Percentiles rank a stretch among this genome's conserved stretches.
Evolutionary conservation across 2,797 vertebrate species (phyloP).

Genomic region (Syndactyla subalaris): DNA sequence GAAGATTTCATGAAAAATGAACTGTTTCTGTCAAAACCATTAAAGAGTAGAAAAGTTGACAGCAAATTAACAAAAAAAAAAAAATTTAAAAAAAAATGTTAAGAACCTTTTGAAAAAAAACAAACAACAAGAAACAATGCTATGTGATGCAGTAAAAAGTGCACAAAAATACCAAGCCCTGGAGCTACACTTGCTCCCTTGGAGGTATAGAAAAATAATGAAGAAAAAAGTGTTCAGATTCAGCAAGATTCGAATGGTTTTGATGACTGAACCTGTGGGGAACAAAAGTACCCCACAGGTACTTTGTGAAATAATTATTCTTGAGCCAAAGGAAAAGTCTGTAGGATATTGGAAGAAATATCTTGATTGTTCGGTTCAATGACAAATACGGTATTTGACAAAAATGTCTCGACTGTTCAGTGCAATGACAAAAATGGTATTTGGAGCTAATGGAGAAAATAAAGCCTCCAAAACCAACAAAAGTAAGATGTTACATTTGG

Average conservation of each 20-base stretch:
- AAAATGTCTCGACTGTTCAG: background rate
- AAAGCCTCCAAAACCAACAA: background rate
- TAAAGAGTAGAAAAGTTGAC: background rate
- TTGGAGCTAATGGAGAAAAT: background rate
- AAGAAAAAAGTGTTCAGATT: conserved; percentile 1
- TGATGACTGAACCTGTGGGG: background rate
- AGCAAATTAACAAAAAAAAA: background rate
- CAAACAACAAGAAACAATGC: rapidly evolving
- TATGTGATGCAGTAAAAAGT: background rate
- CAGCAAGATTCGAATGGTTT: background rate
- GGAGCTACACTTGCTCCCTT: background rate
- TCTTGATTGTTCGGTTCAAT: background rate
- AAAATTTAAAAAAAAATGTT: too few relatives aligned
- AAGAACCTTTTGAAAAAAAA: background rate
- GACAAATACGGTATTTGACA: background rate
- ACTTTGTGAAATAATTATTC: conserved; percentile 28
- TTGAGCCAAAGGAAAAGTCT: conserved; percentile 9
- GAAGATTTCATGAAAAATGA: background rate
- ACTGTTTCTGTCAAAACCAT: background rate
- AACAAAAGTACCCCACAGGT: background rate
- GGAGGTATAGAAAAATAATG: background rate
- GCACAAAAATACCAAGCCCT: background rate
- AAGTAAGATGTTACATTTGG: background rate
- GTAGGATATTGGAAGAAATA: background rate
- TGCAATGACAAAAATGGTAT: background rate